Percentiles rank a stretch among this genome's conserved stretches.
Conservation (phyloP, 2,113 vertebrate species). For the Picathartes gymnocephalus region DNA sequence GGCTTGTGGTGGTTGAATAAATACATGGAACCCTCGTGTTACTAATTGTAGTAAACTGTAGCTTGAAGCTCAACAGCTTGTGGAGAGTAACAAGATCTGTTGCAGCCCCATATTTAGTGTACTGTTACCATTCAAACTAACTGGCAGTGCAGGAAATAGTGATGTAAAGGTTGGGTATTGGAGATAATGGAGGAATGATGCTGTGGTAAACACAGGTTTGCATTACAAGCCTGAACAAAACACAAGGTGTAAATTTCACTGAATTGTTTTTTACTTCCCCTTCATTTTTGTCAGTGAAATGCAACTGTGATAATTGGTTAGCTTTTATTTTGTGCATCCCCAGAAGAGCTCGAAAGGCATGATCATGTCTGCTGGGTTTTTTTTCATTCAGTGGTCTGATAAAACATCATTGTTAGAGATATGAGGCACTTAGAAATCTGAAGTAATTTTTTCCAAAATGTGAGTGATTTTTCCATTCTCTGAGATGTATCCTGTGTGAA, state of each 20-base stretch:
- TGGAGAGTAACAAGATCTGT: not conserved
- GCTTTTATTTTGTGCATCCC: not conserved
- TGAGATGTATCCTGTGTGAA: not conserved
- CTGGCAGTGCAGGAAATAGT: not conserved
- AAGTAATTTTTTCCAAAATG: not conserved
- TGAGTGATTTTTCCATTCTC: not conserved
- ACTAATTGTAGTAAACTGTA: constrained; percentile 26
- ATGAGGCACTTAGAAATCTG: not conserved
- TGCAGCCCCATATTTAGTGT: not conserved
- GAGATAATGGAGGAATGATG: not conserved
- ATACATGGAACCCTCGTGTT: constrained; percentile 2
- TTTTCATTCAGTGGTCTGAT: not conserved
- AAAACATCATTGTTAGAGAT: not conserved
- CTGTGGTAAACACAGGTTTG: not conserved
- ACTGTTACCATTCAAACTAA: not conserved
- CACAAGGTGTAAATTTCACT: not conserved
- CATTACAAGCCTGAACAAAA: not conserved
- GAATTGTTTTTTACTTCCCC: not conserved
- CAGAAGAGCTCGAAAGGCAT: not conserved
- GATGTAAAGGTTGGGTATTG: not conserved
- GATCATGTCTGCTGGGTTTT: not conserved
- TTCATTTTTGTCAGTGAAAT: not conserved
- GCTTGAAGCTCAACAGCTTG: not conserved
- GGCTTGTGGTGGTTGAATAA: constrained; percentile 51
- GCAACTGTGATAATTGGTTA: not conserved